Base-by-base conservation (phyloP, 2,888 invertebrate species). In the Drosophila nr. fundita region DNA sequence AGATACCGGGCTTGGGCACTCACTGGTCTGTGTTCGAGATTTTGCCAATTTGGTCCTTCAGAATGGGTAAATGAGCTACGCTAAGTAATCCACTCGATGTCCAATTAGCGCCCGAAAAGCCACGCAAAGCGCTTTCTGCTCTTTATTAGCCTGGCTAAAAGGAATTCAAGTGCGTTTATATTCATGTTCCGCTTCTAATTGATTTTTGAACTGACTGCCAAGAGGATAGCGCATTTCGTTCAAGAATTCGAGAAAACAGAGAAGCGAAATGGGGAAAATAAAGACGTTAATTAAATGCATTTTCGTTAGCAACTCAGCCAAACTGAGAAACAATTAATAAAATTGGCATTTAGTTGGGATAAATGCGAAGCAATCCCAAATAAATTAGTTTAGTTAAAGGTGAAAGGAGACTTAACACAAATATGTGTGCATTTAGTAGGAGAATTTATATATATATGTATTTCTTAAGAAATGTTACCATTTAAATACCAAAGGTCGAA, bases 1-100 rank as follows among this genome's bases (percentile, higher is more conserved):
- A 70, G 54, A 62, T 65, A 65, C 65, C 48, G 57, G 53, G 59
- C 49, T 67, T 64, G 73, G 62, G 40, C 73, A 72, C 69, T 70
- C 52, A 67, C 62, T 73, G 57, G 59, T 68, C 63, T 45, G 54
- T 61, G 64, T 42, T 58, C 49, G 72, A 79, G 79, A 68, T 53
- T 65, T 68, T 62, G 62, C 55, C 78, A 52, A 78, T 74, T 60
- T 65, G 52, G 54, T 49, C 21, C 71, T 61, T 63, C 38, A 60
- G 68, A 53, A 34, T 38, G 59, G 76, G n/a, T 64, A 57, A 68
- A 60, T 48, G 59, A 57, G 57, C 45, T 21, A 32, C 54, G 21
- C 54, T 24, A 62, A 73, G 55, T 76, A 72, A 72, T 68, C 78
- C 72, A 65, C 79, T 78, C 62, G 72, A 79, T 76, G 79, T 78